phyloP scores from a whole-genome alignment of 2,888 invertebrate species.

The Acronicta aceris region DNA sequence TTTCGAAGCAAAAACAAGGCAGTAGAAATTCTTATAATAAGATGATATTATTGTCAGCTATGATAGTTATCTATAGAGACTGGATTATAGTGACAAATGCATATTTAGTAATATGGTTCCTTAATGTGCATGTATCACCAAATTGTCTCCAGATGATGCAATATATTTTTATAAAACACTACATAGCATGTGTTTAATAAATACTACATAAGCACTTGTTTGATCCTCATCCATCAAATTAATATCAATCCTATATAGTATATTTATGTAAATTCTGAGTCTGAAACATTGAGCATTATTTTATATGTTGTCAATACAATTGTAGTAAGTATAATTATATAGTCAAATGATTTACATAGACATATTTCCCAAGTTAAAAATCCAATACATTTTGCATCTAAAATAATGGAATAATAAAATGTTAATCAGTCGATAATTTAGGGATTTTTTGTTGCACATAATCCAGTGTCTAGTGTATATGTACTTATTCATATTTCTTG shows the following conservation, averaged over 20 bases:
- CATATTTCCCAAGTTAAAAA: not conserved
- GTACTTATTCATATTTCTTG: conserved; percentile 28
- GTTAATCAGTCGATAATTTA: not conserved
- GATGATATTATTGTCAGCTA: conserved; percentile 29
- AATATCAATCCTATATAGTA: too few species aligned
- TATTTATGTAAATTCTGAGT: too few species aligned
- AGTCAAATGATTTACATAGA: not conserved
- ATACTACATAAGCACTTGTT: not conserved
- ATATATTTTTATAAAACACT: too few species aligned
- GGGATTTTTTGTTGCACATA: conserved; percentile 24
- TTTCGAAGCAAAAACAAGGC: conserved; percentile 58
- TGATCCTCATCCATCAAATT: not conserved
- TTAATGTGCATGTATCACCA: not conserved
- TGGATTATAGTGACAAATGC: conserved; percentile 29
- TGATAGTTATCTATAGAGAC: conserved; percentile 25
- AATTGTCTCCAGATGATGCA: too few species aligned
- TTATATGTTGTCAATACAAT: too few species aligned
- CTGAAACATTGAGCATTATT: too few species aligned
- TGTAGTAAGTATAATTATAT: too few species aligned
- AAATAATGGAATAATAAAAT: not conserved
- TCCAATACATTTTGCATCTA: not conserved
- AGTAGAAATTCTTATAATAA: conserved; percentile 24
- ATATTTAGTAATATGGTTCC: conserved; percentile 1
- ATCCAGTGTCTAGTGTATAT: conserved; percentile 36
- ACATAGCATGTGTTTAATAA: too few species aligned